A percentile compares a stretch with the other conserved stretches of the same genome.
phyloP scores from a whole-genome alignment of 2,113 vertebrate genomes.

The Elgaria multicarinata region DNA sequence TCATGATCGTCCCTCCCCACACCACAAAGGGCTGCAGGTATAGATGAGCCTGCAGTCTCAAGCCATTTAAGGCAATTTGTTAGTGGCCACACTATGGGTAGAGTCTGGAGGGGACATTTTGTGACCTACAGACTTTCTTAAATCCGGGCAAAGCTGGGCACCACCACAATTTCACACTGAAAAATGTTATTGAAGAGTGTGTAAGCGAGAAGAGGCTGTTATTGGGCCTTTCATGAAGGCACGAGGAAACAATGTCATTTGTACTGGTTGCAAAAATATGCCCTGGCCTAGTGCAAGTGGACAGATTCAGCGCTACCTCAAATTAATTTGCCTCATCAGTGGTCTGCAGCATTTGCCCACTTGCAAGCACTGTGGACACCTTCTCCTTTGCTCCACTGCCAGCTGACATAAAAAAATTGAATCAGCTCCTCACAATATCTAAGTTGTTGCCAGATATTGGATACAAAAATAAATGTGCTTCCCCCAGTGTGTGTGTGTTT shows the following conservation, averaged over 20 bases:
- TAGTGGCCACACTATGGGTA: not conserved
- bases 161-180: slow-evolving; percentile 24
- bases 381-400: slow-evolving; percentile 61
- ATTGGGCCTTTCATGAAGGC: slow-evolving; percentile 19
- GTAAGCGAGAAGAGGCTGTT: slow-evolving; percentile 20
- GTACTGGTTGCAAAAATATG: slow-evolving; percentile 44
- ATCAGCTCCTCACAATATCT: slow-evolving; percentile 60
- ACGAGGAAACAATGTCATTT: slow-evolving; percentile 45
- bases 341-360: slow-evolving; percentile 57
- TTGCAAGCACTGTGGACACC: slow-evolving; percentile 60
- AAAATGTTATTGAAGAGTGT: slow-evolving; percentile 38
- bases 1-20: too few species aligned
- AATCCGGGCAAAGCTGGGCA: not conserved
- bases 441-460: slow-evolving; percentile 67
- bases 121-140: not conserved
- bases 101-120: not conserved
- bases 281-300: slow-evolving; percentile 58
- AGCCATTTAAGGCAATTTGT: too few species aligned
- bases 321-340: slow-evolving; percentile 62
- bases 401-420: slow-evolving; percentile 69
- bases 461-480: slow-evolving; percentile 63
- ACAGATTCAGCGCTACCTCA: slow-evolving; percentile 59
- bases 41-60: too few species aligned
- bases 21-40: too few species aligned
- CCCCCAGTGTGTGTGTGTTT: slow-evolving; percentile 56